Base-by-base conservation (phyloP, 2,797 vertebrate species). In the Takifugu rubripes region DNA sequence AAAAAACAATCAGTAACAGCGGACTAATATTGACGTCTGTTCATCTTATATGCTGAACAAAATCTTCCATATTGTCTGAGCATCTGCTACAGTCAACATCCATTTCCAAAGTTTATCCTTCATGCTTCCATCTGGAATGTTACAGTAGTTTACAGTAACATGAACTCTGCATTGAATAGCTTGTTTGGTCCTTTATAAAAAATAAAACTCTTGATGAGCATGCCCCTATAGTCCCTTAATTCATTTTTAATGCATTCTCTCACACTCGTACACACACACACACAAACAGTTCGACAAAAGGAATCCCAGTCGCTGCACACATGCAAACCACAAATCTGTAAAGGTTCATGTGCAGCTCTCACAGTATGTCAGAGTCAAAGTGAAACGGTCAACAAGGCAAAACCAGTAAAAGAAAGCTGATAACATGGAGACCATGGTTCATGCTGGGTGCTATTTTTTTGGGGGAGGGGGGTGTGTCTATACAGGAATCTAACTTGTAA, bases 151-250 rank as follows among this genome's bases (percentile, higher is more conserved):
- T 72, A 66, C 36, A 49, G 60, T 49, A 69, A 65, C 40, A 56
- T 67, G 74, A 71, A 57, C 70, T 36, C 52, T 54, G 70, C 82
- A 54, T 47, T 70, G 54, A 75, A 52, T 57, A 73, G 72, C 59
- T 56, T 82, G 26, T 87, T 88, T 84, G 85, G 84, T 88, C 74
- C 27, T 61, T 80, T 88, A 86, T 78, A 88, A 40, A 84, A 86
- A 87, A 88, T 82, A 81, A 81, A 85, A 88, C 80, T 84, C 86
- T 85, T 70, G 87, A 85, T 83, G 80, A 87, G 79, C 80, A 85
- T 87, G 86, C 82, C 81, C 78, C 79, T 81, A 84, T 78, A 84
- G 77, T 89, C 87, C 88, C 85, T 89, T 89, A 83, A 75, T 78
- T 85, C 17, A 8, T 82, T 76, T 70, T 51, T 69, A 70, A 61